A percentile compares a stretch with the other conserved stretches of the same genome.
Conservation (phyloP, 1,140 invertebrate species). For the Cyrtorhinus lividipennis region DNA sequence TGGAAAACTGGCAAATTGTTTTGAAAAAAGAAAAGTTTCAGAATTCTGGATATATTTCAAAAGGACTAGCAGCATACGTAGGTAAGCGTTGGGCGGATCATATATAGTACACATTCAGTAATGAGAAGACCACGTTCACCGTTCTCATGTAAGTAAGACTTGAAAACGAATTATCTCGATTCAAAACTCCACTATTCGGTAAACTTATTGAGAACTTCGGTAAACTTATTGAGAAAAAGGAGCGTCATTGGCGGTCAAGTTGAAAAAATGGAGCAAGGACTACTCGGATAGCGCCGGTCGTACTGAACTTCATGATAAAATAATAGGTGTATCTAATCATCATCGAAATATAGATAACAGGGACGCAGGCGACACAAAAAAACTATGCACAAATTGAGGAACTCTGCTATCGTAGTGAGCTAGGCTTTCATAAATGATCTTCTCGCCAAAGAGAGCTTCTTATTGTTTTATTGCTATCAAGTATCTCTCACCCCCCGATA, state of each 20-base stretch:
- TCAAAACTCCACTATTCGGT: no score
- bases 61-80: neutral
- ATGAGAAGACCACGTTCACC: neutral
- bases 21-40: constrained; percentile 1
- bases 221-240: neutral
- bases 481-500: constrained; percentile 12
- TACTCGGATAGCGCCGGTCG: no score
- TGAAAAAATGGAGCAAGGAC: no score
- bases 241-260: no score
- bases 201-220: neutral
- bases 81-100: neutral
- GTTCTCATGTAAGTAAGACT: neutral
- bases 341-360: no score
- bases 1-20: neutral
- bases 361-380: constrained; percentile 14
- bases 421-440: constrained; percentile 18
- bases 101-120: neutral
- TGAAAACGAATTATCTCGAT: no score
- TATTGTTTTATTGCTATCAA: constrained; percentile 20
- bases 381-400: constrained; percentile 15
- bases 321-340: no score
- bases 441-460: constrained; percentile 19
- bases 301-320: no score
- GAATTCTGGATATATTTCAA: neutral
- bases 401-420: constrained; percentile 16